These are phyloP conservation scores for Motacilla alba DNA, from an alignment of 2,113 vertebrate species.

Conservation along the genomic window DNA sequence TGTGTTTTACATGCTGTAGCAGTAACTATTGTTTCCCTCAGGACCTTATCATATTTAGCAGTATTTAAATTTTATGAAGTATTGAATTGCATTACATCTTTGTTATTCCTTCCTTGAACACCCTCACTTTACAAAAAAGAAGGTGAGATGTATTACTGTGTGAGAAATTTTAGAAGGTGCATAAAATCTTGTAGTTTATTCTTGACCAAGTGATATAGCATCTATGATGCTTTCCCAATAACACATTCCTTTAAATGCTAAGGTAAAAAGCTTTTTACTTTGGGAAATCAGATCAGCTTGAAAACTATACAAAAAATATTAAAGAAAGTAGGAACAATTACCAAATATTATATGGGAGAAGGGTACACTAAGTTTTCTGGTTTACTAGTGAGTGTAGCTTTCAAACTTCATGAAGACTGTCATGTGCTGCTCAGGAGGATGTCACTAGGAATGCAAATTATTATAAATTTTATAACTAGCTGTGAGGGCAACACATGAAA, in stretches of 20 bases:
- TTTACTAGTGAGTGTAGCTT: neutral
- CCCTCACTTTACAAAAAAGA: neutral
- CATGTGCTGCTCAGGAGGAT: neutral
- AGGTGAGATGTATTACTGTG: neutral
- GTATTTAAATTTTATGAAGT: neutral
- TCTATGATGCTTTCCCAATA: neutral
- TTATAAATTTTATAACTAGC: neutral
- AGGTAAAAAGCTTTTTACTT: neutral
- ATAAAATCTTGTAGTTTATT: neutral
- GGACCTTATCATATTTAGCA: neutral
- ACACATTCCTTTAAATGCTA: neutral
- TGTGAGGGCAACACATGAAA: neutral
- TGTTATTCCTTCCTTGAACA: neutral
- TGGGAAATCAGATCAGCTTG: neutral
- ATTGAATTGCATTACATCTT: neutral
- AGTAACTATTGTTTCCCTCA: neutral
- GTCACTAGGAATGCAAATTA: neutral
- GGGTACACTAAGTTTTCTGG: neutral
- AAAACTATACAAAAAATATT: neutral
- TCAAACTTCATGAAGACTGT: neutral
- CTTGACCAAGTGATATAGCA: neutral
- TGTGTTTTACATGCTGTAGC: neutral
- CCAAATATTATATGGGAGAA: neutral
- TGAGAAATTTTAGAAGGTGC: neutral
- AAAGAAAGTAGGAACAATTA: neutral